Percentiles rank a stretch among this genome's conserved stretches.
These are phyloP conservation scores for Copsychus sechellarum DNA, from an alignment of 2,113 vertebrate species.

Conservation along the genomic window DNA sequence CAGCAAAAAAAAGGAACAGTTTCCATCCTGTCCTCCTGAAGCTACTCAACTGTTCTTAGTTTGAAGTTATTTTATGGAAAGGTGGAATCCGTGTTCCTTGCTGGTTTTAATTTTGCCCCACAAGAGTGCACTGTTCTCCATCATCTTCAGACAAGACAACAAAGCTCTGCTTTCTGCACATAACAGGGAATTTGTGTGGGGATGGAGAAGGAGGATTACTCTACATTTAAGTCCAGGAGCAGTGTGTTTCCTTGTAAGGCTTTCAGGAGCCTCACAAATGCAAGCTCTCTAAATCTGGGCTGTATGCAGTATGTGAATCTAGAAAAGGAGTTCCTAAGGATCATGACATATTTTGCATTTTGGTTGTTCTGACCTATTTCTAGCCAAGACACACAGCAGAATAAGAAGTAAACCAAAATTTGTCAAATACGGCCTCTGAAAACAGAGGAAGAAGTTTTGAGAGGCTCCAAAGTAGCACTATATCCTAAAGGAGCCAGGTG, in stretches of 20 bases:
- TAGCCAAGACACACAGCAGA: not conserved
- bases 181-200: not conserved
- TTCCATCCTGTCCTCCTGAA: not conserved
- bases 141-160: not conserved
- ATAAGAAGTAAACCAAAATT: not conserved
- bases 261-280: not conserved
- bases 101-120: conserved; percentile 39
- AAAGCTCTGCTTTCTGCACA: not conserved
- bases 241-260: not conserved
- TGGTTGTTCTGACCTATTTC: not conserved
- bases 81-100: not conserved
- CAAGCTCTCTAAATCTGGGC: not conserved
- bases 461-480: not conserved
- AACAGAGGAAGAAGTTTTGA: not conserved
- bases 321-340: not conserved
- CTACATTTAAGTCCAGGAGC: not conserved
- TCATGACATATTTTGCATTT: not conserved
- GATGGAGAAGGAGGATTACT: not conserved
- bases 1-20: not conserved
- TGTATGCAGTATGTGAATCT: not conserved
- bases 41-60: not conserved
- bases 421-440: not conserved
- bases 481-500: not conserved
- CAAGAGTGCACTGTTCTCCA: conserved; percentile 62
- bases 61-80: not conserved